Base-by-base conservation (phyloP, 2,113 vertebrate species). In the Chloropsis hardwickii region DNA sequence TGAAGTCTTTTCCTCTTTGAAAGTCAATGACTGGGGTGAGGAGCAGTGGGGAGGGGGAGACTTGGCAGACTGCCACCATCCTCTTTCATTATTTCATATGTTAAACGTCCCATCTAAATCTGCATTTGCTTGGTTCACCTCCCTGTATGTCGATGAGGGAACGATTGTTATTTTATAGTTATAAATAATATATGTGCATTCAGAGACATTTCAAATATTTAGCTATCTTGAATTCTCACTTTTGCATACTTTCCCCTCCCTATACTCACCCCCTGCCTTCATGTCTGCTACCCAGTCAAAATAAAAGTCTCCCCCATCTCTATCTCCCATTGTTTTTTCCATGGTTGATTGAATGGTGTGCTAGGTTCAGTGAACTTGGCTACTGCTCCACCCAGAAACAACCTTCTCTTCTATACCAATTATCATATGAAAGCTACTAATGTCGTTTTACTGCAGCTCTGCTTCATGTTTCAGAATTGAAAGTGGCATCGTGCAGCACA, bases 321-420 rank as follows among this genome's bases (percentile, higher is more conserved):
- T 70, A 13, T 78, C 60, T 86, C 89, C 92, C 88, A 95, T 97
- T 95, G 94, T 71, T 92, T 93, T 96, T 96, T 93, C 92, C 85
- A 77, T 95, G 96, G 93, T 83, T 97, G 97, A 98, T 42, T 98
- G 97, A 98, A 97, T 69, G 54, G 95, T 93, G 96, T 96, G 93
- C 94, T 98, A 97, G 98, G 97, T 98, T 98, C 97, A 97, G 96
- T 98, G 98, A 98, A 98, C 98, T 98, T 98, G 97, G 98, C 95
- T 97, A 90, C 89, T 31, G 92, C 96, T 97, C 97, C 96, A 95
- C 81, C 84, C 95, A 83, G 95, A 97, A 98, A 97, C 97, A 97
- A 98, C 95, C 95, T 97, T 88, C 18, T 90, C 88, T 96, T 97
- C 95, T 94, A 95, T 95, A 58, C 40, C 18, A 84, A 98, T 98